Conservation (phyloP, 2,113 vertebrate genomes). For the Aepyceros melampus region DNA sequence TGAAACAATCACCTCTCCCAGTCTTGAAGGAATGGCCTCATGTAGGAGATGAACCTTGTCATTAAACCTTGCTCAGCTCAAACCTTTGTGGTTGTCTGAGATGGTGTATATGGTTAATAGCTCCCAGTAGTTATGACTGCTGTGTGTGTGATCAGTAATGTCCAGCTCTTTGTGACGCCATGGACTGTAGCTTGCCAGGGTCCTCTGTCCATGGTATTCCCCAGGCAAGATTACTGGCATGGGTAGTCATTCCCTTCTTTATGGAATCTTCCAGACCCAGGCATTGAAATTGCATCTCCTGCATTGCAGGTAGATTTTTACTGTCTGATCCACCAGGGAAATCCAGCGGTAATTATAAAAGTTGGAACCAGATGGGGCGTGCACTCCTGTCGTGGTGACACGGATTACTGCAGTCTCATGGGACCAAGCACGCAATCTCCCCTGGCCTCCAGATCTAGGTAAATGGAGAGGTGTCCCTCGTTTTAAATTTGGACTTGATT, state of each 20-base stretch:
- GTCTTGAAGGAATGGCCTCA: neutral
- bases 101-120: neutral
- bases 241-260: neutral
- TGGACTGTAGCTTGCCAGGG: neutral
- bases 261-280: neutral
- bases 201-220: neutral
- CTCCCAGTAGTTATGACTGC: neutral
- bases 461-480: neutral
- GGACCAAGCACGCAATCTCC: fast-evolving
- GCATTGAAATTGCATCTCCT: neutral
- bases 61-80: neutral
- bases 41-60: neutral
- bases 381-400: neutral
- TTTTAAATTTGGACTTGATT: neutral
- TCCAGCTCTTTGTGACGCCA: neutral
- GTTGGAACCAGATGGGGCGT: neutral
- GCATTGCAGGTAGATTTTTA: neutral
- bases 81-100: neutral
- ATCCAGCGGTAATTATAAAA: neutral
- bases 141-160: neutral
- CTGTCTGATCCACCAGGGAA: neutral
- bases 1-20: neutral
- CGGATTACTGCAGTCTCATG: fast-evolving
- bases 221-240: neutral
- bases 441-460: neutral